Evolutionary conservation across 2,888 invertebrate species (phyloP).

Genomic region (Pollenia amentaria): DNA sequence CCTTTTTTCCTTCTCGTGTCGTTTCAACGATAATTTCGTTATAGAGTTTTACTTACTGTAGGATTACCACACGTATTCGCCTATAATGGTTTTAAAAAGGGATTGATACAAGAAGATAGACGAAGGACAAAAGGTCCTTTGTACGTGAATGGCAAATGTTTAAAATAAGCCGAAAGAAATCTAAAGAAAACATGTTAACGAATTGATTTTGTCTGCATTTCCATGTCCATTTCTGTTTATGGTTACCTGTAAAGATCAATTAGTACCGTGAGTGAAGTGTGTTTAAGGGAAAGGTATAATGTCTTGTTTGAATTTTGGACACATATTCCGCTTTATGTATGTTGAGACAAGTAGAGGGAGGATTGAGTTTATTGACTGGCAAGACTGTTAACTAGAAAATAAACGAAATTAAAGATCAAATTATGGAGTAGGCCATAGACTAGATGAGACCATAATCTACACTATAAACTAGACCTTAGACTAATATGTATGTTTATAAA

Average conservation of each 20-base stretch:
- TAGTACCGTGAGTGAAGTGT: too few relatives aligned
- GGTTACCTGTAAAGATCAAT: too few relatives aligned
- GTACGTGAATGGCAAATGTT: constrained; percentile 10
- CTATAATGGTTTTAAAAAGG: neutral
- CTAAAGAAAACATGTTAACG: too few relatives aligned
- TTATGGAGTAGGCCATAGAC: neutral
- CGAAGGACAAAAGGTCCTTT: too few relatives aligned
- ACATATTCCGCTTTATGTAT: too few relatives aligned
- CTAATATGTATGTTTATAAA: neutral
- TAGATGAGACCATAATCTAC: neutral
- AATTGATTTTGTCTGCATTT: too few relatives aligned
- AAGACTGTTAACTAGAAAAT: neutral
- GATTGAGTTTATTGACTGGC: neutral
- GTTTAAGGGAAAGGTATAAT: too few relatives aligned
- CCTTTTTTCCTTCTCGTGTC: neutral
- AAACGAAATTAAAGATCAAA: neutral
- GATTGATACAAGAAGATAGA: too few relatives aligned
- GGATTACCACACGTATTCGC: too few relatives aligned
- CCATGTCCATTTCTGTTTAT: too few relatives aligned
- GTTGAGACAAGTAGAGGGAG: too few relatives aligned
- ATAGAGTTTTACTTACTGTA: neutral
- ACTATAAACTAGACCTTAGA: neutral
- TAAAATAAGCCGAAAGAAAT: neutral
- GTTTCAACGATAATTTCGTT: neutral
- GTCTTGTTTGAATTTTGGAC: too few relatives aligned